These are phyloP conservation scores for Neopipo cinnamomea DNA, from an alignment of 2,113 vertebrate genomes.

Conservation along the genomic window DNA sequence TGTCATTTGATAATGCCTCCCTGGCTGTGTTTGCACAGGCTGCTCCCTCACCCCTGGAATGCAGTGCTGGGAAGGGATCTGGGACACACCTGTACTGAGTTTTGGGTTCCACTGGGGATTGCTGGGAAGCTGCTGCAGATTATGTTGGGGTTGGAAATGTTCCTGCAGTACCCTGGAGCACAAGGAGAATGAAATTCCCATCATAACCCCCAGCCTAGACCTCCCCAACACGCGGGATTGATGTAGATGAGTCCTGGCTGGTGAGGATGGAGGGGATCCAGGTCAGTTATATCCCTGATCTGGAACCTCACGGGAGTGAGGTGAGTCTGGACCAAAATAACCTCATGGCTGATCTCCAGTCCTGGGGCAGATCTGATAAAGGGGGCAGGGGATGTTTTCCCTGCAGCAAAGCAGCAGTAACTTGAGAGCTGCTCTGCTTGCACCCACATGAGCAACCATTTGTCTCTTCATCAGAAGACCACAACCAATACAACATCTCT, in stretches of 20 bases:
- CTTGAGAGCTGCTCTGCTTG: not conserved
- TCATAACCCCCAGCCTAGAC: too few relatives aligned
- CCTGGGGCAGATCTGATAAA: not conserved
- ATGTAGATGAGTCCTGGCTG: not conserved
- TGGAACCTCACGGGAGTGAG: too few relatives aligned
- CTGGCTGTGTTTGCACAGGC: not conserved
- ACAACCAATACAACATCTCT: not conserved
- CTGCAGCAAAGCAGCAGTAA: not conserved
- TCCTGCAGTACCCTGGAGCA: not conserved
- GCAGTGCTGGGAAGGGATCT: not conserved
- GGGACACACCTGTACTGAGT: not conserved
- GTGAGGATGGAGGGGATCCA: not conserved
- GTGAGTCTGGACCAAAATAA: not conserved
- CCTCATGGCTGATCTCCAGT: not conserved
- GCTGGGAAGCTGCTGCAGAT: not conserved
- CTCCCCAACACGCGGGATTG: not conserved
- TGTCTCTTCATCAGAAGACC: not conserved
- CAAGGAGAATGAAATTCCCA: not conserved
- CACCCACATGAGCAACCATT: fast-evolving
- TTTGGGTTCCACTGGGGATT: not conserved
- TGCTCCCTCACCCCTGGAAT: not conserved
- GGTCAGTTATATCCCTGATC: not conserved
- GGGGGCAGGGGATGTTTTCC: not conserved
- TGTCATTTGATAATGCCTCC: not conserved
- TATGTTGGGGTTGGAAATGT: not conserved